Evolutionary conservation across 2,797 vertebrate genomes (phyloP), one percentile per base, ranked within the genome.

Genomic region (Sebastes ruberrimus): DNA sequence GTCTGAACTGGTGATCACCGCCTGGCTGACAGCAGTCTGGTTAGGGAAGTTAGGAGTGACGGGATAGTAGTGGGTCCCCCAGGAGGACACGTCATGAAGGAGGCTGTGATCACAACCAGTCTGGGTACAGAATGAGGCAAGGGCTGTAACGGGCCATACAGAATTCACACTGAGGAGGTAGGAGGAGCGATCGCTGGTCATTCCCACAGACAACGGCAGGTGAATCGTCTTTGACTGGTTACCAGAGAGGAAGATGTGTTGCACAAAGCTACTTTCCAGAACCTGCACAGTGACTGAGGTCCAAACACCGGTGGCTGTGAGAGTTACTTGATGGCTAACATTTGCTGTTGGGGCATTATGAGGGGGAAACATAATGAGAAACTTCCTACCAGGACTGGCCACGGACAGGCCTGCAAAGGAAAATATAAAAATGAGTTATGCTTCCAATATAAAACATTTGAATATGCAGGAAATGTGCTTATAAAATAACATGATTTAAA

Each of bases 1-100:
- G 74, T 84, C 74, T 25, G 75, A 74, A 30, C 56, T 91, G 25
- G 68, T 91, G 74, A 89, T 84, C 49, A 88, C 82, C 84, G 72
- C 52, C 7, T 83, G 80, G 66, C 78, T 84, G 66, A 89, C 64
- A 70, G 68, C 27, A 22, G 69, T 78, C n/a, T 83, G 74, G 10
- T 62, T 71, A 30, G 55, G 42, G 56, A 88, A 76, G 57, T 72
- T 25, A 65, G 82, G 81, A 59, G 77, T 80, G 56, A 88, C 30
- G 18, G 70, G 70, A 70, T 77, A 86, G 69, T 82, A 85, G 72
- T 30, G 62, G 49, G 64, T 81, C 3, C 82, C 89, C 76, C 81
- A 86, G 66, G 81, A 84, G 10, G 66, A 82, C 61, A 89, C 78
- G 33, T 86, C 84, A 65, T 60, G 42, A 55, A 88, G 78, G 14